A percentile compares a stretch with the other conserved stretches of the same genome.
phyloP scores from a whole-genome alignment of 2,888 invertebrate species.

The Theretra japonica region DNA sequence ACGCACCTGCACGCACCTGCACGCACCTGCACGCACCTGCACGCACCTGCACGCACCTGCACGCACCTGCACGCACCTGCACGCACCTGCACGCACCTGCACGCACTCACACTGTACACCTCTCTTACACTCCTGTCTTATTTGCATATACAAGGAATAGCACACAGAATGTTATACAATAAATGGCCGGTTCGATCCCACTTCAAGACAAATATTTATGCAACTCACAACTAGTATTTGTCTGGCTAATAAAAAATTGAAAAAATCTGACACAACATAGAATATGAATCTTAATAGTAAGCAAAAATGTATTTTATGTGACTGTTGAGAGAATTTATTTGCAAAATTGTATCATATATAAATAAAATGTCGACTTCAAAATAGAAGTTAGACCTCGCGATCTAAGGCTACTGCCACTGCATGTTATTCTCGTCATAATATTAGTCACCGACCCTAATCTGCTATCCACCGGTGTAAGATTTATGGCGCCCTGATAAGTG shows the following conservation, averaged over 20 bases:
- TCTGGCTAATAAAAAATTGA: too few species aligned
- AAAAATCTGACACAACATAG: too few species aligned
- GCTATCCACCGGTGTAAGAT: background rate
- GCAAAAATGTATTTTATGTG: too few species aligned
- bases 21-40: background rate
- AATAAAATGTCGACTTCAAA: too few species aligned
- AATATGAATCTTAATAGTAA: too few species aligned
- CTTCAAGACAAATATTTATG: too few species aligned
- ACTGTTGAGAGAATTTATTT: too few species aligned
- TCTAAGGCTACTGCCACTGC: too few species aligned
- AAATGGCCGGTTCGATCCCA: background rate
- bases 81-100: background rate
- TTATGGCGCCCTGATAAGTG: conserved; percentile 4
- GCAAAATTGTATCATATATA: too few species aligned
- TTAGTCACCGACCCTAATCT: conserved; percentile 12
- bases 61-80: conserved; percentile 63
- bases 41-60: background rate
- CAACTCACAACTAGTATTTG: too few species aligned
- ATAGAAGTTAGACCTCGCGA: too few species aligned
- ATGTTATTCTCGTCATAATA: background rate
- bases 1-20: background rate
- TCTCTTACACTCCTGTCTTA: background rate
- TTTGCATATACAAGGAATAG: background rate
- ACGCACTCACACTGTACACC: background rate
- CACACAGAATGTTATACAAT: background rate